A percentile compares a stretch with the other conserved stretches of the same genome.
These are phyloP conservation scores for Philopedon plagiatum DNA, from an alignment of 2,888 invertebrate genomes.

Conservation along the genomic window DNA sequence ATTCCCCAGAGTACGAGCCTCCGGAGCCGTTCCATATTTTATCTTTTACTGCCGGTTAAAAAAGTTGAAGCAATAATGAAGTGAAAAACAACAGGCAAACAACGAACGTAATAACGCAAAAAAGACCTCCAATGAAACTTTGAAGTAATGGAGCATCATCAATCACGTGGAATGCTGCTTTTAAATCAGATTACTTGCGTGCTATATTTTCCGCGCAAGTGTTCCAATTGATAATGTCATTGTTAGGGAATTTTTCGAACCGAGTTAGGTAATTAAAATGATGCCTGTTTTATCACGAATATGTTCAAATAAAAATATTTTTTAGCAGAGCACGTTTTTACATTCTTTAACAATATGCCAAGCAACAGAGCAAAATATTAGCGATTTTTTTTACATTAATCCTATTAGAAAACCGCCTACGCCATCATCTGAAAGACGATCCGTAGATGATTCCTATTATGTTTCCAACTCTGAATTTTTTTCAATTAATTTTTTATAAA, in stretches of 20 bases:
- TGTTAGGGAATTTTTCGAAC: background rate
- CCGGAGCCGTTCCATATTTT: background rate
- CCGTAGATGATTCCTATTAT: too few species aligned
- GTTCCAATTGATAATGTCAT: slow-evolving; percentile 13
- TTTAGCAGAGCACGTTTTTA: too few species aligned
- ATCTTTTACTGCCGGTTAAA: slow-evolving; percentile 6
- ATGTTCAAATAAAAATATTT: background rate
- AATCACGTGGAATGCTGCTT: slow-evolving; percentile 7
- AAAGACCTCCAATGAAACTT: slow-evolving; percentile 12
- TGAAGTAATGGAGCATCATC: slow-evolving; percentile 4
- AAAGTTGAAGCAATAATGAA: slow-evolving; percentile 12
- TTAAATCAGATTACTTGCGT: slow-evolving; percentile 12
- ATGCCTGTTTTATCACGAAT: background rate
- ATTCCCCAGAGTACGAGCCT: background rate
- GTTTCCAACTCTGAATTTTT: too few species aligned
- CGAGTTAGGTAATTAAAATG: background rate
- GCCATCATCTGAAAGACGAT: too few species aligned
- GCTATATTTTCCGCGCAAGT: slow-evolving; percentile 16
- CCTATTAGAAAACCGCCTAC: too few species aligned
- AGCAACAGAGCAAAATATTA: too few species aligned
- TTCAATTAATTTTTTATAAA: too few species aligned
- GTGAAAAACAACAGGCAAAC: slow-evolving; percentile 20
- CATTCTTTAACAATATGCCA: too few species aligned
- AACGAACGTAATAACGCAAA: slow-evolving; percentile 6
- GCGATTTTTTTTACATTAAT: too few species aligned